Percentiles rank a stretch among this genome's conserved stretches.
These are phyloP conservation scores for Polietes domitor DNA, from an alignment of 2,888 invertebrate species.

Conservation along the genomic window DNA sequence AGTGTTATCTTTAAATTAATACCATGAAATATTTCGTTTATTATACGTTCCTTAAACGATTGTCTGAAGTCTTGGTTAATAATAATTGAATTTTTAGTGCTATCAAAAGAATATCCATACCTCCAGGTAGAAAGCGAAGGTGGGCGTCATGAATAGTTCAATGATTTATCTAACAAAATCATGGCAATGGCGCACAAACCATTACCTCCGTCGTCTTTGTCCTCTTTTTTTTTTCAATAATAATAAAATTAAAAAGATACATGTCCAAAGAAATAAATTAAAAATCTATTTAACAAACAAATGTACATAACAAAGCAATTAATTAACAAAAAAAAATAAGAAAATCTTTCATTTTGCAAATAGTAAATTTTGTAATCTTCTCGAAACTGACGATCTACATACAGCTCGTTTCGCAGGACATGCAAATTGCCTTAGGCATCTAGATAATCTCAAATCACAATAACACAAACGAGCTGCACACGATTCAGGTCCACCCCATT, in stretches of 20 bases:
- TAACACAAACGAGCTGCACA: constrained; percentile 92
- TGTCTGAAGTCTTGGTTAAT: constrained; percentile 39
- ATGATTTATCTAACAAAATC: constrained; percentile 45
- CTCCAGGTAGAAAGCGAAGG: constrained; percentile 23
- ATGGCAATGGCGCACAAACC: constrained; percentile 63
- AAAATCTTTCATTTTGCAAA: constrained; percentile 55
- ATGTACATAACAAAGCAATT: background rate
- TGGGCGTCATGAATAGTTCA: background rate
- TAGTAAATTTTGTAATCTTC: constrained; percentile 88
- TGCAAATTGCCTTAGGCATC: constrained; percentile 88
- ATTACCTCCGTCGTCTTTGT: constrained; percentile 9
- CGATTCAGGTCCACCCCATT: constrained; percentile 83
- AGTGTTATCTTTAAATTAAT: constrained; percentile 59
- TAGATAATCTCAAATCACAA: constrained; percentile 90
- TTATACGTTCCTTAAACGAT: constrained; percentile 42
- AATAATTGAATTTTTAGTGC: background rate
- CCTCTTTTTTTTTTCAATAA: too few species aligned
- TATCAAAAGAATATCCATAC: background rate
- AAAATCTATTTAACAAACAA: background rate
- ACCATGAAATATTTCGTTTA: constrained; percentile 49
- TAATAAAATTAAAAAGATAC: too few species aligned
- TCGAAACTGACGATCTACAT: constrained; percentile 88
- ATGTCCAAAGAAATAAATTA: constrained; percentile 23
- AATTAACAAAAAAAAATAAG: constrained; percentile 43
- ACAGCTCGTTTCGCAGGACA: constrained; percentile 88